Evolutionary conservation across 2,113 vertebrate genomes (phyloP).

Genomic region (Salminus brasiliensis): DNA sequence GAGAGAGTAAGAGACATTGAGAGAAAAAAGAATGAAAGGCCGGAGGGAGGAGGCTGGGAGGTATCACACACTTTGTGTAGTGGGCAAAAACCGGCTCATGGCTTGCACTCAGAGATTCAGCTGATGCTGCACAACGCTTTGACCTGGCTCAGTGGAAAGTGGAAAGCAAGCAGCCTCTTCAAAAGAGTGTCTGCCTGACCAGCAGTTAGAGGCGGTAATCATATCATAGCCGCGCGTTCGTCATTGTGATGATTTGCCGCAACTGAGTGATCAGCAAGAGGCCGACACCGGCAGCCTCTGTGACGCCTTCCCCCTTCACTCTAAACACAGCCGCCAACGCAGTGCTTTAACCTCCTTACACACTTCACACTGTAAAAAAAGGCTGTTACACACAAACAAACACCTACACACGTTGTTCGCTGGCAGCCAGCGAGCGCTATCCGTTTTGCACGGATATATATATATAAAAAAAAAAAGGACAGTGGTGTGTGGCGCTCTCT

Average conservation of each 20-base stretch:
- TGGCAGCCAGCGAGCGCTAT: slow-evolving; percentile 1
- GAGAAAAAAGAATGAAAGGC: neutral
- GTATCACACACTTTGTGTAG: slow-evolving; percentile 23
- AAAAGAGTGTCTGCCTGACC: neutral
- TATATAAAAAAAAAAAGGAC: slow-evolving; percentile 33
- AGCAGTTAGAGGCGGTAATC: slow-evolving; percentile 14
- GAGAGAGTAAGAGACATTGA: neutral
- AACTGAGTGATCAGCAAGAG: neutral
- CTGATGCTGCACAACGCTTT: slow-evolving; percentile 45
- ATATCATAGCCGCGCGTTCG: slow-evolving; percentile 22
- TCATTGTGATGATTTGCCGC: neutral
- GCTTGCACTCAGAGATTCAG: slow-evolving; percentile 40
- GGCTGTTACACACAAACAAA: neutral
- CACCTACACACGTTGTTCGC: slow-evolving; percentile 10
- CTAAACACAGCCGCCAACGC: neutral
- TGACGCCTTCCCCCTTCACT: slow-evolving; percentile 20
- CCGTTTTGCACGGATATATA: neutral
- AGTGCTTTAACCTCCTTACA: neutral
- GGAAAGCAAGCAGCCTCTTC: slow-evolving; percentile 4
- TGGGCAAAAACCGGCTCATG: slow-evolving; percentile 36
- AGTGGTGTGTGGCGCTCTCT: neutral
- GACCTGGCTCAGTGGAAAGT: slow-evolving; percentile 24
- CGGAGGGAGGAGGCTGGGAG: slow-evolving; percentile 5
- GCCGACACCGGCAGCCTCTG: slow-evolving; percentile 8
- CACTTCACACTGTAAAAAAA: slow-evolving; percentile 20